Conservation (phyloP, 2,797 vertebrate species). For the Clamator glandarius region DNA sequence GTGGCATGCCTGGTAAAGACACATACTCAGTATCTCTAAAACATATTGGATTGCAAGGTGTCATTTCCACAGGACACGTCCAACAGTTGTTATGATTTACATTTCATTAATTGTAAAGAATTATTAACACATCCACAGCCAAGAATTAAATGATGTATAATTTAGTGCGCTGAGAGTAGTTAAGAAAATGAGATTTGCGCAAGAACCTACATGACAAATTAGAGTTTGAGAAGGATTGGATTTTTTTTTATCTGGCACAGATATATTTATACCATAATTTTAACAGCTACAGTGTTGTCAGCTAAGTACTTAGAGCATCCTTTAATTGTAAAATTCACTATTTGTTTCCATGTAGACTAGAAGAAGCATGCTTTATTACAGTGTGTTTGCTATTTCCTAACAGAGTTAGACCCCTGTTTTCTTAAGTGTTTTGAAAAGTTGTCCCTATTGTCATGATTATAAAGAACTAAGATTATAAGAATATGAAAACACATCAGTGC, state of each 20-base stretch:
- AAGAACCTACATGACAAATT: not conserved
- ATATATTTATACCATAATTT: not conserved
- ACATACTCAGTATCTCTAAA: not conserved
- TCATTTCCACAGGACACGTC: not conserved
- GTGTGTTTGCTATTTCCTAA: not conserved
- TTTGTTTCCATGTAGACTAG: not conserved
- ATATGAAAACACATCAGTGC: not conserved
- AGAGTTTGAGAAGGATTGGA: not conserved
- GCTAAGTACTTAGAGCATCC: not conserved
- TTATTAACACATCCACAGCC: not conserved
- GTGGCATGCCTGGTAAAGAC: not conserved
- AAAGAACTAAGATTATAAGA: not conserved
- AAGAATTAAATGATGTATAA: not conserved
- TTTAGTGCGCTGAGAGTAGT: not conserved
- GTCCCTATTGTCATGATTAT: not conserved
- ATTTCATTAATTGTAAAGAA: not conserved
- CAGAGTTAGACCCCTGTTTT: not conserved
- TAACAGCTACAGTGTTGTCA: not conserved
- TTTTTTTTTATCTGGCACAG: not conserved
- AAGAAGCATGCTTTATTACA: not conserved
- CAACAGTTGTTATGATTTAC: not conserved
- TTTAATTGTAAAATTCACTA: not conserved
- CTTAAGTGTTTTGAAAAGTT: not conserved
- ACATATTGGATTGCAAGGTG: not conserved
- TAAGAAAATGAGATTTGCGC: slow-evolving; percentile 10